These are phyloP conservation scores for Drosophila bifasciata DNA, from an alignment of 1,140 invertebrate genomes.

Conservation along the genomic window DNA sequence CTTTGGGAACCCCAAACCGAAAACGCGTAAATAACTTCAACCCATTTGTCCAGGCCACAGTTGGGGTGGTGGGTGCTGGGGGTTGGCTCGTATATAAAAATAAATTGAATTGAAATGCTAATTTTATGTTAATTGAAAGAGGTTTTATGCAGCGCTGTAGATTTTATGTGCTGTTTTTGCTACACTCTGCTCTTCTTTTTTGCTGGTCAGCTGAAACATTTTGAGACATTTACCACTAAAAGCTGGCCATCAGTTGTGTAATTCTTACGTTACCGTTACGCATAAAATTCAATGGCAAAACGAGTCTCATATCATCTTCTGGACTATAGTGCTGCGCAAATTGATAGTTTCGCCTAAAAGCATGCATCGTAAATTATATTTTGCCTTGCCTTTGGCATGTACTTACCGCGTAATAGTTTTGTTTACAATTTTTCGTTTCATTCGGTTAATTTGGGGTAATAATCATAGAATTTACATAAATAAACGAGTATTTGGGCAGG, in stretches of 20 bases:
- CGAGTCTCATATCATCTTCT: slow-evolving; percentile 8
- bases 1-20: slow-evolving; percentile 18
- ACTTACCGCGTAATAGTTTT: slow-evolving; percentile 72
- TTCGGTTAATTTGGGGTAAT: not conserved
- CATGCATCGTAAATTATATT: slow-evolving; percentile 71
- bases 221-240: slow-evolving; percentile 70
- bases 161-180: slow-evolving; percentile 71
- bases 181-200: slow-evolving; percentile 14
- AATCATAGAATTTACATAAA: slow-evolving; percentile 25
- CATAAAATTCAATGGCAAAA: slow-evolving; percentile 70
- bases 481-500: no score
- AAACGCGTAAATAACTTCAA: slow-evolving; percentile 76
- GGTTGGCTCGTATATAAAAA: slow-evolving; percentile 77
- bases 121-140: slow-evolving; percentile 82
- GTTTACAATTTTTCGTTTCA: slow-evolving; percentile 61
- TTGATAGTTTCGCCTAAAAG: slow-evolving; percentile 67
- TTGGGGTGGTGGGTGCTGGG: no score
- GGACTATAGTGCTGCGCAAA: slow-evolving; percentile 8
- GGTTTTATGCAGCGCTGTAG: slow-evolving; percentile 77
- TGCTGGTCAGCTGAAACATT: slow-evolving; percentile 50
- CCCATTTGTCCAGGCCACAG: slow-evolving; percentile 59
- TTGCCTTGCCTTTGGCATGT: no score
- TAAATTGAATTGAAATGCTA: slow-evolving; percentile 82
- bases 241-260: slow-evolving; percentile 72
- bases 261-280: slow-evolving; percentile 43